Evolutionary conservation across 2,888 invertebrate species (phyloP).

Genomic region (Sericinus montela): DNA sequence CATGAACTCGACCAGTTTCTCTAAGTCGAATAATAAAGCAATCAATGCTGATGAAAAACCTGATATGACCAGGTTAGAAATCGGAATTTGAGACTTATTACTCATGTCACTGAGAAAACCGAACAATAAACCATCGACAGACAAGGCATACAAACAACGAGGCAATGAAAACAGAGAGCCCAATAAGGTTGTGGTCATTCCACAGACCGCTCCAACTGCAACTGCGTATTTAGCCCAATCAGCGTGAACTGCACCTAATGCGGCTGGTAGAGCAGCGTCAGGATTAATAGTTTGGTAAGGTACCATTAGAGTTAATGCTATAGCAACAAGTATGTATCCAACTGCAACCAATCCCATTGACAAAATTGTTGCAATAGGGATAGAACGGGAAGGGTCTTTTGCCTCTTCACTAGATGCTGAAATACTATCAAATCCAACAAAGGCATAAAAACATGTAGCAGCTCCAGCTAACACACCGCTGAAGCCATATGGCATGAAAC

Average conservation of each 20-base stretch:
- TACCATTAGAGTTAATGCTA: constrained; percentile 90
- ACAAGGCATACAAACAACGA: constrained; percentile 94
- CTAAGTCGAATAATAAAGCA: constrained; percentile 91
- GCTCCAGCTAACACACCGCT: constrained; percentile 90
- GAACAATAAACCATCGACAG: constrained; percentile 91
- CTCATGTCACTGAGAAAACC: constrained; percentile 87
- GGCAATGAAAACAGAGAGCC: constrained; percentile 93
- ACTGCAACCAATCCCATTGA: constrained; percentile 90
- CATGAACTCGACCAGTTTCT: constrained; percentile 96
- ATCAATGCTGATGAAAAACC: constrained; percentile 87
- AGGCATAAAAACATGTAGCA: constrained; percentile 95
- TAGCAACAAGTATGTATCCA: constrained; percentile 89
- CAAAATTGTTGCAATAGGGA: constrained; percentile 89
- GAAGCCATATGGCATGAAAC: constrained; percentile 88
- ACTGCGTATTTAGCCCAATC: constrained; percentile 92
- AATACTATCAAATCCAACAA: constrained; percentile 95
- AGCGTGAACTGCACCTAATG: constrained; percentile 86
- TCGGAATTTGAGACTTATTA: constrained; percentile 87
- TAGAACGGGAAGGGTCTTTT: constrained; percentile 87
- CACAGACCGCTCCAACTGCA: constrained; percentile 91
- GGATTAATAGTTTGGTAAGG: constrained; percentile 87
- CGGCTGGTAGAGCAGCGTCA: constrained; percentile 89
- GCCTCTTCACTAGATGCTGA: constrained; percentile 94
- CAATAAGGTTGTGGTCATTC: constrained; percentile 93
- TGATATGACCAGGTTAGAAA: constrained; percentile 87